phyloP scores from a whole-genome alignment of 1,140 invertebrate species.

The Wasmannia auropunctata region DNA sequence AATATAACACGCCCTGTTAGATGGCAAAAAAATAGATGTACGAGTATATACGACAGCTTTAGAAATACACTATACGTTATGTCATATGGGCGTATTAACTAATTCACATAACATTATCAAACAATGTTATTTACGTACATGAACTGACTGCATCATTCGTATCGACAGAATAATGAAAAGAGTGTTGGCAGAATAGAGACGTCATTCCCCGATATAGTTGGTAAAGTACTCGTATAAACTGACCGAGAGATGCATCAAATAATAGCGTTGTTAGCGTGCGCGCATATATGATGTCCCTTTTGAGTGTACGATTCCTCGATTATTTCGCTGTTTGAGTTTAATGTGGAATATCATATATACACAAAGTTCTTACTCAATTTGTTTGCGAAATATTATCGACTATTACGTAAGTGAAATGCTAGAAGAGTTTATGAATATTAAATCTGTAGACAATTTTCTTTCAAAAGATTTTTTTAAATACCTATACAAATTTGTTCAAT shows the following conservation, averaged over 20 bases:
- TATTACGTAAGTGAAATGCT: not conserved
- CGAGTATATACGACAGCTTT: not conserved
- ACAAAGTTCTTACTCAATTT: slow-evolving; percentile 19
- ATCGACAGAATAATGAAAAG: slow-evolving; percentile 5
- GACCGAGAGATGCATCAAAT: slow-evolving; percentile 65
- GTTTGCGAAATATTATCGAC: not conserved
- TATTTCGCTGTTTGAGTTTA: not conserved
- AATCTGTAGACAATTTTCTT: not conserved
- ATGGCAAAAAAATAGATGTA: too few species aligned
- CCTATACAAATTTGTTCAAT: not conserved
- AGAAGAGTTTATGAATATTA: not conserved
- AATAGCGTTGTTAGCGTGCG: slow-evolving; percentile 38
- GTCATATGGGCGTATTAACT: not conserved
- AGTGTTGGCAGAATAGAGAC: not conserved
- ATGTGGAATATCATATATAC: not conserved
- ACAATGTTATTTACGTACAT: slow-evolving; percentile 9
- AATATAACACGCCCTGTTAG: too few species aligned
- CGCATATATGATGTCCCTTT: not conserved
- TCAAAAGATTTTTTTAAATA: not conserved
- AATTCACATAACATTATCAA: not conserved
- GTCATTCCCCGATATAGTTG: not conserved
- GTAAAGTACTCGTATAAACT: slow-evolving; percentile 29
- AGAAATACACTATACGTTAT: not conserved
- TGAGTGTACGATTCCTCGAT: not conserved
- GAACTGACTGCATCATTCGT: not conserved